Conservation (phyloP, 2,888 invertebrate genomes). For the Pterostichus madidus region DNA sequence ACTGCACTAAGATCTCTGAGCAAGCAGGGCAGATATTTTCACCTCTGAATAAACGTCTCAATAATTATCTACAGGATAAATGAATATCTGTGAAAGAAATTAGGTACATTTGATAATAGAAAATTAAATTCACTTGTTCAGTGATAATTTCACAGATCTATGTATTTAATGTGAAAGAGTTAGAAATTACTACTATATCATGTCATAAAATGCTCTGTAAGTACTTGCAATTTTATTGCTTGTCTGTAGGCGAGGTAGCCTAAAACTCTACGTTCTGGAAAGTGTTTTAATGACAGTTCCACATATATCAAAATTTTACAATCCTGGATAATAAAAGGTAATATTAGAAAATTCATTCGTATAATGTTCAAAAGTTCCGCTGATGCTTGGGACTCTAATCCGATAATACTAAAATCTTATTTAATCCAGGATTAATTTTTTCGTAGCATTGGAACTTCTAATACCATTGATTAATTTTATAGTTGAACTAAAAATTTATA, state of each 20-base stretch:
- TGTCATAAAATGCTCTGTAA: conserved; percentile 16
- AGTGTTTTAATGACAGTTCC: not conserved
- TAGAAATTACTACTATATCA: not conserved
- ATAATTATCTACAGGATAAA: too few species aligned
- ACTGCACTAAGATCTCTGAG: too few species aligned
- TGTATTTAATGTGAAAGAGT: not conserved
- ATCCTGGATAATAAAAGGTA: not conserved
- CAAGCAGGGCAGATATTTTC: too few species aligned
- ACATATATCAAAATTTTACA: conserved; percentile 5
- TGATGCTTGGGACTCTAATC: not conserved
- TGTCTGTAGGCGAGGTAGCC: not conserved
- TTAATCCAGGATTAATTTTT: conserved; percentile 20
- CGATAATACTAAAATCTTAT: conserved; percentile 4
- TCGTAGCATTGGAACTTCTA: conserved; percentile 2
- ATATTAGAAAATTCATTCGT: conserved; percentile 10
- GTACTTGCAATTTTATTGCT: not conserved
- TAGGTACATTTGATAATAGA: too few species aligned
- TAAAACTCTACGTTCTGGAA: not conserved
- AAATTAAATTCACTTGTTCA: too few species aligned
- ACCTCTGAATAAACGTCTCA: too few species aligned
- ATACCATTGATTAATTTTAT: not conserved
- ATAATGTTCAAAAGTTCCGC: conserved; percentile 26
- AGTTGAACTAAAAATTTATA: too few species aligned
- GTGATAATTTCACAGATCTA: too few species aligned
- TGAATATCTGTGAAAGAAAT: too few species aligned